Percentiles rank a stretch among this genome's conserved stretches.
Evolutionary conservation across 2,797 vertebrate genomes (phyloP).

Genomic region (Rhincodon typus): DNA sequence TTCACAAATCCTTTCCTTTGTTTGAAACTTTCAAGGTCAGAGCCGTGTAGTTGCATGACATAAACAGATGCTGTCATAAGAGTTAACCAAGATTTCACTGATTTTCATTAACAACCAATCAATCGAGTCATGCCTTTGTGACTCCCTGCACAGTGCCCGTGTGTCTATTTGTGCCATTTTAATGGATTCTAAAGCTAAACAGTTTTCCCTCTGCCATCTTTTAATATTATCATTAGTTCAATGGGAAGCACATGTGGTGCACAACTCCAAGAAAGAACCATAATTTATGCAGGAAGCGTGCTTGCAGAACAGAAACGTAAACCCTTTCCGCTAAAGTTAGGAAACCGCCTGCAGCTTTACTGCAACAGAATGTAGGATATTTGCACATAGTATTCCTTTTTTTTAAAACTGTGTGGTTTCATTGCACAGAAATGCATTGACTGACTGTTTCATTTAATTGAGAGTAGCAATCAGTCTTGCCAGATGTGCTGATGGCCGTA

Average conservation of each 20-base stretch:
- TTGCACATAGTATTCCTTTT: conserved; percentile 54
- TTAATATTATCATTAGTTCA: conserved; percentile 30
- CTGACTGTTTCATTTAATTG: conserved; percentile 79
- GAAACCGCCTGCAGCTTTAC: conserved; percentile 64
- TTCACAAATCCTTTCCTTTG: neutral
- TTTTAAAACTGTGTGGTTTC: conserved; percentile 54
- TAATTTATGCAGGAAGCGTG: neutral
- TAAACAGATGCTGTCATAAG: neutral
- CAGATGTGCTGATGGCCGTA: conserved; percentile 76
- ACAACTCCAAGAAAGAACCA: neutral
- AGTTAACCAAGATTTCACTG: neutral
- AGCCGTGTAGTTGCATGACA: neutral
- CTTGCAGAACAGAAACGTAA: neutral
- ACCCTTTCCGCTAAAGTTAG: conserved; percentile 66
- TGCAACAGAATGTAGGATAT: conserved; percentile 58
- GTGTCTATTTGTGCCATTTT: neutral
- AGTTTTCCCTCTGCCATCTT: conserved; percentile 4
- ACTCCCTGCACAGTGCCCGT: neutral
- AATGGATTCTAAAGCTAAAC: conserved; percentile 7
- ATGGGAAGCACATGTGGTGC: conserved; percentile 33
- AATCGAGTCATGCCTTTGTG: neutral
- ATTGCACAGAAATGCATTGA: conserved; percentile 60
- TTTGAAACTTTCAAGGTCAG: conserved; percentile 5
- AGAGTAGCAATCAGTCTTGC: conserved; percentile 70
- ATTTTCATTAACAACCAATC: neutral